phyloP scores from a whole-genome alignment of 92 coral and sea anemone genomes.

The Epizoanthus ramosus region DNA sequence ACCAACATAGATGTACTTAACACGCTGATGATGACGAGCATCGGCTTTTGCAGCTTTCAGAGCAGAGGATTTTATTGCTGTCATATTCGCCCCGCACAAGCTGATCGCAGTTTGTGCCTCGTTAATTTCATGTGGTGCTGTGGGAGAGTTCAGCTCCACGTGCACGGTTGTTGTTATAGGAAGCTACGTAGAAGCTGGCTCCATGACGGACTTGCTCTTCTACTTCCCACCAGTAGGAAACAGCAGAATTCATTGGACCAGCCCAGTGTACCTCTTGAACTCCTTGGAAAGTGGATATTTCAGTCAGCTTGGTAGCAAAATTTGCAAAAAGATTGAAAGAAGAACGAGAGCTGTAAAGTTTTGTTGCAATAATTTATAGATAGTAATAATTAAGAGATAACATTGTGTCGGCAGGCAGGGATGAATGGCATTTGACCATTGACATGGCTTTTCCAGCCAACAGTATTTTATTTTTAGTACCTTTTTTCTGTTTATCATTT shows the following conservation, averaged over 20 bases:
- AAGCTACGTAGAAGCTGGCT: neutral
- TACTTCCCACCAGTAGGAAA: neutral
- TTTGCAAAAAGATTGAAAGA: no score
- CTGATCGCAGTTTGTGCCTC: neutral
- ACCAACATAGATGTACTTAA: conserved; percentile 41
- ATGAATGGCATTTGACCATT: no score
- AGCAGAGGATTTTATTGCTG: neutral
- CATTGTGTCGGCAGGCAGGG: no score
- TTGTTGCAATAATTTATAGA: no score
- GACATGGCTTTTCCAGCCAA: no score
- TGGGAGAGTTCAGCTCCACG: neutral
- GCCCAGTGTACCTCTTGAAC: neutral
- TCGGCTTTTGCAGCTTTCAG: neutral
- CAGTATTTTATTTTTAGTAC: no score
- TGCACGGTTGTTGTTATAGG: conserved; percentile 4
- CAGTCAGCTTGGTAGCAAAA: no score
- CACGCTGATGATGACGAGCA: neutral
- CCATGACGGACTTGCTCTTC: neutral
- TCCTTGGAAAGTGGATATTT: no score
- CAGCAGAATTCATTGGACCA: neutral
- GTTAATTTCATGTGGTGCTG: conserved; percentile 7
- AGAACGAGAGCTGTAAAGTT: no score
- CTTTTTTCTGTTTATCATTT: no score
- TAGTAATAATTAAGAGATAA: no score
- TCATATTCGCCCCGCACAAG: neutral